Evolutionary conservation across 2,888 invertebrate genomes (phyloP), one percentile per base, ranked within the genome.

Genomic region (Malacosoma neustria): DNA sequence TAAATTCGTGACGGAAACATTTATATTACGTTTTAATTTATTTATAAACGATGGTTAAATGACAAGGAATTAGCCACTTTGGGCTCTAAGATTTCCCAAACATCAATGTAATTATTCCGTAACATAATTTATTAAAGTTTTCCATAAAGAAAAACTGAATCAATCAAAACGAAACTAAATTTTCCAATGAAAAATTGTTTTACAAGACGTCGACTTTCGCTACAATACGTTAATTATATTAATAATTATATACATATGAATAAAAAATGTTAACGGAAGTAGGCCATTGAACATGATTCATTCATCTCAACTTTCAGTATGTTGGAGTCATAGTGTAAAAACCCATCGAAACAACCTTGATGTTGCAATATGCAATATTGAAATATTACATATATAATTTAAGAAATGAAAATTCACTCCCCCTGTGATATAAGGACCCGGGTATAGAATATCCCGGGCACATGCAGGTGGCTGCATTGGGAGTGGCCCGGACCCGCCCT

Each of bases 401-500:
- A 42, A 15, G 48, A 51, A 50, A 48, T 40, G 49, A 52, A 56
- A 56, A 57, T 38, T 40, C 68, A 71, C 64, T n/a, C 72, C 75
- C 75, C 60, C 69, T 63, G 59, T 55, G 58, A 61, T 60, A n/a
- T n/a, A 48, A 43, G 48, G 49, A 47, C 43, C 35, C 44, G 40
- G 46, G 43, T 38, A 42, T 56, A 48, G 46, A 55, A 59, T 66
- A 57, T 60, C 68, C 61, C 54, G 42, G 52, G 55, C 64, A 67
- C 60, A 72, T 73, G 73, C 66, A 61, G 51, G 53, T 50, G 46
- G 56, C 54, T 55, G 54, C 60, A 55, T 58, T 72, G 73, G 72
- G 71, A 58, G 72, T 64, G 65, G 54, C 49, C 51, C 45, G 52
- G 66, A 38, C 62, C 67, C 66, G 70, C 71, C 73, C 57, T 57